Conservation (phyloP, 2,113 vertebrate species). For the Callocephalon fimbriatum region DNA sequence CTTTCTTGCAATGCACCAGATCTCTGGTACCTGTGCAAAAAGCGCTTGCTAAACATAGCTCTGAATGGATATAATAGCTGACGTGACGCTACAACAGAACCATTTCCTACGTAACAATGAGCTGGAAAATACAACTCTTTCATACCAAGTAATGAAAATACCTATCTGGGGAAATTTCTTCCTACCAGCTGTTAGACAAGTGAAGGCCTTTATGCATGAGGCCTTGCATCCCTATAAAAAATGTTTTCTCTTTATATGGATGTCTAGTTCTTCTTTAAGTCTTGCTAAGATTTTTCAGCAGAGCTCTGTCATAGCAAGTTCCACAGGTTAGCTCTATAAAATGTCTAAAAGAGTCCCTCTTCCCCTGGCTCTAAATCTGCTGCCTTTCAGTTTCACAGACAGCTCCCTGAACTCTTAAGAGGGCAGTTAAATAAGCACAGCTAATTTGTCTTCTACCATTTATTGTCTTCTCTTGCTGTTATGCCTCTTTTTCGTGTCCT, state of each 20-base stretch:
- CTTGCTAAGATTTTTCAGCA: background rate
- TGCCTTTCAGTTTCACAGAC: background rate
- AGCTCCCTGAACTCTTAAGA: background rate
- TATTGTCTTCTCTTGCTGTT: background rate
- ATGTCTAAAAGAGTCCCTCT: rapidly evolving
- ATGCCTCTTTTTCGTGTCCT: background rate
- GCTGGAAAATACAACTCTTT: background rate
- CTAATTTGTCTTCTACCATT: background rate
- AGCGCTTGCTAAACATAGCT: background rate
- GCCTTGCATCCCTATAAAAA: background rate
- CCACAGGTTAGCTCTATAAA: background rate
- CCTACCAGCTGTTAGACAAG: background rate
- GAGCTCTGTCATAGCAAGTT: background rate
- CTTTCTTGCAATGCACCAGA: background rate
- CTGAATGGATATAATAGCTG: background rate
- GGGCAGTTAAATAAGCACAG: background rate
- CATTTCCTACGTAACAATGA: background rate
- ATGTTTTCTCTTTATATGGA: background rate
- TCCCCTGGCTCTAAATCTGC: background rate
- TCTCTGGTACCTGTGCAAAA: background rate
- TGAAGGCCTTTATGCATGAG: background rate
- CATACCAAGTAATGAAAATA: background rate
- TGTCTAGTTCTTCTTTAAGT: background rate
- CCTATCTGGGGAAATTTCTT: background rate
- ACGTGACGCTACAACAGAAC: background rate